Conservation (phyloP, 2,888 invertebrate genomes). For the Coremacera marginata region DNA sequence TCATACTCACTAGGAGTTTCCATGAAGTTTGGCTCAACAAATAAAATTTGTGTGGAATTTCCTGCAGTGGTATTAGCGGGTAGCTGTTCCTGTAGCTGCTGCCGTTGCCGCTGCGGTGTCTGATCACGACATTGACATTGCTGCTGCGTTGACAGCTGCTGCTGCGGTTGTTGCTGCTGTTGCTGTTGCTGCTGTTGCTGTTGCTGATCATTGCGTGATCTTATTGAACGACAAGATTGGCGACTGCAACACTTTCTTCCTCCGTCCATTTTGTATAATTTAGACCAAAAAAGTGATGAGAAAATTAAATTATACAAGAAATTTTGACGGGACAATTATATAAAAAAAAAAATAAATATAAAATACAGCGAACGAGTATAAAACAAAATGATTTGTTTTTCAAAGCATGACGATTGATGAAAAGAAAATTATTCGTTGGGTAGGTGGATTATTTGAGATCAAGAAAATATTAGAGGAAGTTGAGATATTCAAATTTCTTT, state of each 20-base stretch:
- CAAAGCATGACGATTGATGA: neutral
- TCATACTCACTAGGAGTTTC: slow-evolving; percentile 52
- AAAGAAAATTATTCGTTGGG: too few species aligned
- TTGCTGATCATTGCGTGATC: neutral
- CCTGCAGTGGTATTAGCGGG: neutral
- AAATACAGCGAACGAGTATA: slow-evolving; percentile 35
- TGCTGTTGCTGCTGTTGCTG: slow-evolving; percentile 34
- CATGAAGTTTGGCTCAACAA: slow-evolving; percentile 46
- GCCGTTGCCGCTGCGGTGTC: slow-evolving; percentile 1
- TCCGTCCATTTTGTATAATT: slow-evolving; percentile 40
- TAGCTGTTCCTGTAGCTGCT: neutral
- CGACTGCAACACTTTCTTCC: slow-evolving; percentile 37
- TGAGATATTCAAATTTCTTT: too few species aligned
- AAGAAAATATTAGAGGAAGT: neutral
- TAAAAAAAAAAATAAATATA: slow-evolving; percentile 13
- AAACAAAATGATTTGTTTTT: slow-evolving; percentile 30
- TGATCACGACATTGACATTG: neutral
- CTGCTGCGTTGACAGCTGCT: neutral
- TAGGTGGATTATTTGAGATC: neutral
- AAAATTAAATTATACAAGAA: slow-evolving; percentile 42
- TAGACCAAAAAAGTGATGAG: slow-evolving; percentile 29
- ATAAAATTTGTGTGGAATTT: slow-evolving; percentile 47
- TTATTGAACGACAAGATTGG: slow-evolving; percentile 28
- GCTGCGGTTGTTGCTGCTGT: neutral
- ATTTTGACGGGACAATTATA: slow-evolving; percentile 41